Conservation (phyloP, 2,113 vertebrate species). For the Hepsetus odoe region DNA sequence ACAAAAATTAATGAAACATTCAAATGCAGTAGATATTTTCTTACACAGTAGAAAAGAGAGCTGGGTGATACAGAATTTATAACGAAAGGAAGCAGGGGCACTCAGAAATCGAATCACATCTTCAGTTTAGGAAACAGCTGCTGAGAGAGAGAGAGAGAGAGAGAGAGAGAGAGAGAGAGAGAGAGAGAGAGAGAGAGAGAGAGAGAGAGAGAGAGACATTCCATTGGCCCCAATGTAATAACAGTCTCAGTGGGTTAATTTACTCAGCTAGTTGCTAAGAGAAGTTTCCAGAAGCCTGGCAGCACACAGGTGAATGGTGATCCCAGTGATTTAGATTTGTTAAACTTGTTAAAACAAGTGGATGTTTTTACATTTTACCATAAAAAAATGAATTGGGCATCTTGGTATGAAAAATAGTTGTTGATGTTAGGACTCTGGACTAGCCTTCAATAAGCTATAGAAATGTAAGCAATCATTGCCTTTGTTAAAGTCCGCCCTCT, state of each 20-base stretch:
- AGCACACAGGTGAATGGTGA: neutral
- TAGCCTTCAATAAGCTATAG: too few relatives aligned
- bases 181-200: neutral
- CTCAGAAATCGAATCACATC: neutral
- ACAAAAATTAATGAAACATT: neutral
- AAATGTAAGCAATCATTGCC: too few relatives aligned
- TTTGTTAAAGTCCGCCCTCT: too few relatives aligned
- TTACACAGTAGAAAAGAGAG: neutral
- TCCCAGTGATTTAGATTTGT: neutral
- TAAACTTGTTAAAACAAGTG: too few relatives aligned
- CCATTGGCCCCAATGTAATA: constrained; percentile 1
- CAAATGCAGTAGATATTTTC: neutral
- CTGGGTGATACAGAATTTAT: neutral
- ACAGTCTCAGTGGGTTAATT: neutral
- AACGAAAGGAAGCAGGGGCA: neutral
- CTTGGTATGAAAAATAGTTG: too few relatives aligned
- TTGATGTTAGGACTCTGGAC: too few relatives aligned
- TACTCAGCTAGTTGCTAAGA: neutral
- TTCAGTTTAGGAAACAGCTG: neutral
- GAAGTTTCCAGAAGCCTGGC: neutral
- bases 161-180: neutral
- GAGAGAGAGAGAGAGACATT: neutral
- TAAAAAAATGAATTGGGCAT: too few relatives aligned
- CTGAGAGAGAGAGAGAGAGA: neutral
- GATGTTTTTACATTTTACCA: too few relatives aligned